Base-by-base conservation (phyloP, 1,140 invertebrate genomes). In the Belonocnema kinseyi region DNA sequence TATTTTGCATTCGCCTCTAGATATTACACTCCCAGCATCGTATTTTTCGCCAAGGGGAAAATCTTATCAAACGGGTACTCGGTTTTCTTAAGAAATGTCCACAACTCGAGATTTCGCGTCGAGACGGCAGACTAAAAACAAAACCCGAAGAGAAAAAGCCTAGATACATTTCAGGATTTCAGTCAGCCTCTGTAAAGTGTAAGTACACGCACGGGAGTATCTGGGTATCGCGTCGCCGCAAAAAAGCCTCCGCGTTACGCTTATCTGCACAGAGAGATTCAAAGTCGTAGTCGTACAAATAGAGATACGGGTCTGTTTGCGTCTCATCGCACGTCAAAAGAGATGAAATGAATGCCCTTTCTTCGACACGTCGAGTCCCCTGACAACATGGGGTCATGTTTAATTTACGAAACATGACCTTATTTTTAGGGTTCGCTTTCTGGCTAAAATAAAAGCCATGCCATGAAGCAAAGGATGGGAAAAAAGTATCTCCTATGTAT, bases 231-330 rank as follows among this genome's bases (percentile, higher is more conserved):
- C 40, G 40, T 46, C 7, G 40, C 40, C 40, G 14, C 77, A 83
- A 81, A 75, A 75, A 74, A 75, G 77, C 76, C 75, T 72, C 80
- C 85, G 74, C 84, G 82, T 83, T 84, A 85, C 82, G 84, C 80
- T 87, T 90, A 90, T 90, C 89, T 89, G 83, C 79, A 80, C 70
- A 77, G 82, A 53, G 82, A 88, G 89, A 90, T 90, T 90, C 88
- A 90, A 90, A 90, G 88, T 87, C 84, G 80, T 79, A 90, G 88
- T 87, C 84, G 81, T 79, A 85, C 84, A 89, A 88, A 90, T 90
- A 88, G 83, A 89, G 86, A 89, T 88, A 89, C 78, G 80, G 77
- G 73, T 78, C 76, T 90, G 88, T 90, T 90, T 90, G 88, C 89
- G 84, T 89, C 86, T 90, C 88, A 89, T 88, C 83, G 85, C 80